A percentile compares a stretch with the other conserved stretches of the same genome.
Conservation (phyloP, 2,888 invertebrate genomes). For the Chouioia cunea region DNA sequence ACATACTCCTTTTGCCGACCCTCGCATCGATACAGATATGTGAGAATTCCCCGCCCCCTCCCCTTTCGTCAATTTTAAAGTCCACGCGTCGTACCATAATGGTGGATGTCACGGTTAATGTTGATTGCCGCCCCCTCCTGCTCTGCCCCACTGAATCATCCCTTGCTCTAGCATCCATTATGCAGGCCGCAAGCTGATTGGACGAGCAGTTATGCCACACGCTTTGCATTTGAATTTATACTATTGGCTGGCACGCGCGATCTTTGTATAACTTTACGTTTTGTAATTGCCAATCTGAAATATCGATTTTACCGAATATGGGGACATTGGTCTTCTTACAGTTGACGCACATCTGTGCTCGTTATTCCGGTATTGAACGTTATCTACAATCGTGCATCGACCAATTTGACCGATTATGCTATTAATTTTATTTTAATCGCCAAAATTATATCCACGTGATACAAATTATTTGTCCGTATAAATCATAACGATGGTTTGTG, state of each 20-base stretch:
- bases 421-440: too few species aligned
- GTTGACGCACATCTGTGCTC: too few species aligned
- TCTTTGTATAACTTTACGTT: background rate
- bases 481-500: background rate
- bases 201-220: background rate
- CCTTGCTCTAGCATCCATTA: constrained; percentile 34
- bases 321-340: too few species aligned
- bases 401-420: too few species aligned
- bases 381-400: too few species aligned
- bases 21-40: constrained; percentile 3
- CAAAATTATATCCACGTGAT: too few species aligned
- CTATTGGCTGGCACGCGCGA: too few species aligned
- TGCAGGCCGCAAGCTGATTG: constrained; percentile 39
- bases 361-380: too few species aligned
- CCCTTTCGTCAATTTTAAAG: constrained; percentile 33
- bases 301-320: too few species aligned
- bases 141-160: constrained; percentile 13
- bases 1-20: background rate
- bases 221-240: too few species aligned
- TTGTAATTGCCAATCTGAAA: background rate
- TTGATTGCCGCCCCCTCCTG: constrained; percentile 38
- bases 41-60: background rate
- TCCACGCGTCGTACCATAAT: constrained; percentile 45
- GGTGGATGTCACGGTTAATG: constrained; percentile 46
- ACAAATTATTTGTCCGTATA: background rate